phyloP scores from a whole-genome alignment of 2,888 invertebrate species.

The Gymnoscelis rufifasciata region DNA sequence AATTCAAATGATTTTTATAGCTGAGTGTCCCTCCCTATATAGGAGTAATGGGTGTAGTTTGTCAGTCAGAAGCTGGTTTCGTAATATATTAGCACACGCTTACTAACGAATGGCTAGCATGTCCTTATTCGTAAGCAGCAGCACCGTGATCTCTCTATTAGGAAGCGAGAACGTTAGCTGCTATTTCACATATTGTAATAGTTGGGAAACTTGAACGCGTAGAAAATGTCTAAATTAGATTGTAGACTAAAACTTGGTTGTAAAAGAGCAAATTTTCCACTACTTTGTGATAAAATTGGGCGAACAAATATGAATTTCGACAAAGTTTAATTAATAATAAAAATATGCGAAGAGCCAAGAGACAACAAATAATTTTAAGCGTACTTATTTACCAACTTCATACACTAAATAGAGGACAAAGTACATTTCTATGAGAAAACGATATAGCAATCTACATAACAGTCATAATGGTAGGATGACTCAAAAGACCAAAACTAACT shows the following conservation, averaged over 20 bases:
- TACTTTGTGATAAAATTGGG: too few species aligned
- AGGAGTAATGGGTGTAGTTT: conserved; percentile 20
- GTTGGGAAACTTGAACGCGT: conserved; percentile 18
- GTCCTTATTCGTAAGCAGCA: conserved; percentile 52
- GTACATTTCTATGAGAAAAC: background rate
- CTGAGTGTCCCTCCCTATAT: conserved; percentile 14
- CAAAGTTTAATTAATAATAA: too few species aligned
- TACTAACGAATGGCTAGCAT: conserved; percentile 46
- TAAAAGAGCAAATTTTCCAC: too few species aligned
- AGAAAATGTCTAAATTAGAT: too few species aligned
- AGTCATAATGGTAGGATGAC: too few species aligned
- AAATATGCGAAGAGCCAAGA: too few species aligned
- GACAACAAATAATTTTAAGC: too few species aligned
- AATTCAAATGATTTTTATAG: conserved; percentile 11
- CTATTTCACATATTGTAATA: conserved; percentile 34
- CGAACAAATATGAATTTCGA: too few species aligned
- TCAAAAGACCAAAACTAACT: conserved; percentile 29
- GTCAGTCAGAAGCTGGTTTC: conserved; percentile 34
- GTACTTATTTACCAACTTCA: too few species aligned
- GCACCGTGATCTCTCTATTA: conserved; percentile 69
- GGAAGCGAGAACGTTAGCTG: conserved; percentile 43
- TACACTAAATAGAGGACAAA: too few species aligned
- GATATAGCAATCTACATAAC: too few species aligned
- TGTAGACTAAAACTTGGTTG: too few species aligned
- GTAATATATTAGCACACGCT: conserved; percentile 48